Evolutionary conservation across 2,113 vertebrate genomes (phyloP), one percentile per base, ranked within the genome.

Genomic region (Larimichthys crocea): DNA sequence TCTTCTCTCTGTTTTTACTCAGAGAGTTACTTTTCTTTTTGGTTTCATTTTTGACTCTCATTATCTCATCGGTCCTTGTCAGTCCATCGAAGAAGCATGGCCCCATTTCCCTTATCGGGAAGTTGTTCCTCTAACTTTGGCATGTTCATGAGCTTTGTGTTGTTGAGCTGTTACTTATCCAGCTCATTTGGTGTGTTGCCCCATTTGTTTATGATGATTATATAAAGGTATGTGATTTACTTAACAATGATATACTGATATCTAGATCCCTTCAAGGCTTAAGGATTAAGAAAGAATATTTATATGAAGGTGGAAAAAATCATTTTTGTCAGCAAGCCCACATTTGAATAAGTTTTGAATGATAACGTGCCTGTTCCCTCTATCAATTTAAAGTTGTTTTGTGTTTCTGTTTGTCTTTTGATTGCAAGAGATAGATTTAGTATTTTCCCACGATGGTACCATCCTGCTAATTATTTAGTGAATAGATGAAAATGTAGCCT

Each of bases 401-500:
- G 4, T 56, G 35, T 35, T 35, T 35, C 35, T 35, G 6, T 35
- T 35, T 35, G 35, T 35, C 8, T 35, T 35, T 8, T 35, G 35
- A 35, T 35, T 35, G 35, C 7, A 35, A 35, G 1, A 8, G 6
- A 35, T 35, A 35, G 35, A 40, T 7, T 52, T 65, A 44, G 16
- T 10, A 24, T 49, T 22, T 79, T 64, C 31, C 57, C 2, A 19
- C 19, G 14, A 20, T 24, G 57, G 3, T 52, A 20, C n/a, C 11
- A 55, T 44, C 8, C 17, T 59, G 65, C 26, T 61, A 29, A 79
- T 79, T 82, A 64, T 60, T 67, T 26, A 10, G 62, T 20, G 40
- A 63, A 73, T 15, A 68, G 67, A 67, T 59, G 31, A 60, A 68
- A 62, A 73, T 76, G 81, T 74, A 67, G 4, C 52, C 84, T 76